Percentiles rank a stretch among this genome's conserved stretches.
Conservation (phyloP, 2,888 invertebrate species). For the Lithophane socia region DNA sequence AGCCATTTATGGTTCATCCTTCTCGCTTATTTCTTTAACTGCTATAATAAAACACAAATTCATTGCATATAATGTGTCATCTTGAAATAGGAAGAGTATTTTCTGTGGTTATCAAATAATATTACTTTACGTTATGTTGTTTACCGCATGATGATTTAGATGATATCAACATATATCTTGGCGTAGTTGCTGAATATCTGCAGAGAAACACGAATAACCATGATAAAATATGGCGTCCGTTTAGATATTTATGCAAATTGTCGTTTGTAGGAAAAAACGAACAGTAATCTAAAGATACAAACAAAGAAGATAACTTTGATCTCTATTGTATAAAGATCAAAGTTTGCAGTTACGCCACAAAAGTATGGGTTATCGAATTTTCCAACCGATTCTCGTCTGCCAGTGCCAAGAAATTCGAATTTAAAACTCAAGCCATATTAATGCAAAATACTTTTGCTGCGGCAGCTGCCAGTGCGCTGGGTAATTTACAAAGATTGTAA, state of each 20-base stretch:
- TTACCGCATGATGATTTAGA: conserved; percentile 68
- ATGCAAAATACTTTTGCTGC: conserved; percentile 67
- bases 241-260: conserved; percentile 54
- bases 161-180: conserved; percentile 62
- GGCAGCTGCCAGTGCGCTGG: conserved; percentile 53
- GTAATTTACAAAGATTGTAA: conserved; percentile 62
- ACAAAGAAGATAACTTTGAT: conserved; percentile 22
- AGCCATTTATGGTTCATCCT: conserved; percentile 19
- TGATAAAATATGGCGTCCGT: conserved; percentile 53
- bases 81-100: conserved; percentile 21
- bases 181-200: conserved; percentile 44
- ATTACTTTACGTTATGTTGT: conserved; percentile 55
- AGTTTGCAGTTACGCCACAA: conserved; percentile 57
- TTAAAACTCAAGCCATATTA: conserved; percentile 66
- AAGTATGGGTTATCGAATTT: conserved; percentile 64
- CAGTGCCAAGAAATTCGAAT: conserved; percentile 66
- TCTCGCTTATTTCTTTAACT: conserved; percentile 30
- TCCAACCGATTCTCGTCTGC: conserved; percentile 50
- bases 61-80: conserved; percentile 39
- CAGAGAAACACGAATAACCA: conserved; percentile 36
- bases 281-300: conserved; percentile 18
- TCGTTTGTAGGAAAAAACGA: conserved; percentile 26
- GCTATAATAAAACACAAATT: conserved; percentile 47
- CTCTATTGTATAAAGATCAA: conserved; percentile 38
- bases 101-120: conserved; percentile 44